phyloP scores from a whole-genome alignment of 1,140 invertebrate genomes.

The Anastatus disparis region DNA sequence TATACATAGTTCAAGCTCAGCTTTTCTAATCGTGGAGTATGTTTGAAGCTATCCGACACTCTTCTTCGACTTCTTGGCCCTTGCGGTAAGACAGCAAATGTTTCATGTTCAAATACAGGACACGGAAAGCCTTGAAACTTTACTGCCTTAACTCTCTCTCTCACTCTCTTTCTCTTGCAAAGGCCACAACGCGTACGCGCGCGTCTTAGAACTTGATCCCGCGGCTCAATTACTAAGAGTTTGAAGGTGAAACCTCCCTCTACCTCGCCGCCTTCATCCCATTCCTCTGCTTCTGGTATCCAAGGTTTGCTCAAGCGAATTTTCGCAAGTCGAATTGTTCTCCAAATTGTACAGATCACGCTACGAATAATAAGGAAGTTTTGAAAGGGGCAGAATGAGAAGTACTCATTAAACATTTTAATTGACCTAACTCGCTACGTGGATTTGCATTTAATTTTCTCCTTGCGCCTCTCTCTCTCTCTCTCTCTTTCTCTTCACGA shows the following conservation, averaged over 20 bases:
- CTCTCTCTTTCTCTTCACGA: background rate
- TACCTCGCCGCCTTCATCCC: background rate
- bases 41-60: background rate
- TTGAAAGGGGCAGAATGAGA: conserved; percentile 11
- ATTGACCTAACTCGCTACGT: conserved; percentile 28
- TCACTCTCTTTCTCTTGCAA: background rate
- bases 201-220: conserved; percentile 31
- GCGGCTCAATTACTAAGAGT: conserved; percentile 37
- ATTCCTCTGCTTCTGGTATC: too few species aligned
- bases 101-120: conserved; percentile 23
- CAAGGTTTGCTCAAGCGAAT: conserved; percentile 18
- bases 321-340: conserved; percentile 31
- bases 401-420: conserved; percentile 38
- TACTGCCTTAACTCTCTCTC: conserved; percentile 12
- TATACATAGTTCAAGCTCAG: background rate
- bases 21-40: conserved; percentile 13
- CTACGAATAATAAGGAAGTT: conserved; percentile 36
- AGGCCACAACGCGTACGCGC: background rate
- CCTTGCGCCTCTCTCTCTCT: background rate
- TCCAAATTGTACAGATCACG: conserved; percentile 29
- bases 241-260: too few species aligned
- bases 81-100: conserved; percentile 10
- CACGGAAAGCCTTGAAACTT: conserved; percentile 35
- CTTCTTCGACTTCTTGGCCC: conserved; percentile 2
- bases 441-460: conserved; percentile 30